A percentile compares a stretch with the other conserved stretches of the same genome.
Conservation (phyloP, 2,797 vertebrate species). For the Tragelaphus eurycerus region DNA sequence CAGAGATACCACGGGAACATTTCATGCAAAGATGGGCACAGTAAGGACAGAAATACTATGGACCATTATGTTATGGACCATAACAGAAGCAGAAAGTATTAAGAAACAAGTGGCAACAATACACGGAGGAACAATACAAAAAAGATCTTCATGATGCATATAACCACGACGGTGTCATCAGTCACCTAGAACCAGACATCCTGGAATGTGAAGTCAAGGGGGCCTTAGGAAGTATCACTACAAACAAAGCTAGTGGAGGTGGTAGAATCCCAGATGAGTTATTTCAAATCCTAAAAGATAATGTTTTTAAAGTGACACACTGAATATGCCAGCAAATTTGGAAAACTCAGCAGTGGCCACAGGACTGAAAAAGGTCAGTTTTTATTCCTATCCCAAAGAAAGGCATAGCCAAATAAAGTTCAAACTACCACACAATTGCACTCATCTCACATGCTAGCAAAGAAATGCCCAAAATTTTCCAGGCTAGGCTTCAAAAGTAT, state of each 20-base stretch:
- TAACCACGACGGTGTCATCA: background rate
- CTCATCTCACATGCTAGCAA: background rate
- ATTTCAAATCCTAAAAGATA: background rate
- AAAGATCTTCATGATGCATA: background rate
- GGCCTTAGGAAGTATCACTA: background rate
- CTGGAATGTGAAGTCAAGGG: background rate
- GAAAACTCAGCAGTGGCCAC: background rate
- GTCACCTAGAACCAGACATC: background rate
- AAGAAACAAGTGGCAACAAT: background rate
- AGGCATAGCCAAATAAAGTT: background rate
- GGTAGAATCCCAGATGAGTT: background rate
- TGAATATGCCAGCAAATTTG: background rate
- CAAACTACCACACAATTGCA: background rate
- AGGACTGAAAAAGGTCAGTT: background rate
- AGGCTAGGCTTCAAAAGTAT: background rate
- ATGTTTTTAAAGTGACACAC: background rate
- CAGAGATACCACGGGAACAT: background rate
- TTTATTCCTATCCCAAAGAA: background rate
- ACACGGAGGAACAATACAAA: background rate
- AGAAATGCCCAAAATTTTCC: background rate
- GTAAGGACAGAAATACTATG: background rate
- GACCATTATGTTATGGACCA: background rate
- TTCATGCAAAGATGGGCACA: background rate
- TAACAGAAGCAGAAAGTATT: background rate
- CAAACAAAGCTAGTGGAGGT: background rate